A percentile compares a stretch with the other conserved stretches of the same genome.
Evolutionary conservation across 2,113 vertebrate species (phyloP).

Genomic region (Eublepharis macularius): DNA sequence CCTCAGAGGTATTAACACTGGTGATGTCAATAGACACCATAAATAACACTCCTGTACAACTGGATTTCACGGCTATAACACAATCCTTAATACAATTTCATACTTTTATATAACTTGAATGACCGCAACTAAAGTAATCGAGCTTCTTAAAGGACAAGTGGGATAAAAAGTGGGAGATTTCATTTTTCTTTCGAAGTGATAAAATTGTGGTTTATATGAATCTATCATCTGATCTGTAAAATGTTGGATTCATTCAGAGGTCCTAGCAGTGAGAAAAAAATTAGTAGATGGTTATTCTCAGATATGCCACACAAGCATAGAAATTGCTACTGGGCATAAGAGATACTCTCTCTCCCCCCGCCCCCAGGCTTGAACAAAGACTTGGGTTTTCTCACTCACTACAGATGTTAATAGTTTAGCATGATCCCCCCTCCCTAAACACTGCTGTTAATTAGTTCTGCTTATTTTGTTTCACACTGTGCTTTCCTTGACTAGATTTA

Average conservation of each 20-base stretch:
- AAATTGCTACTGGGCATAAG: background rate
- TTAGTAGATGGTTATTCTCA: background rate
- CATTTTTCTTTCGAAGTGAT: too few relatives aligned
- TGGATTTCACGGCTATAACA: background rate
- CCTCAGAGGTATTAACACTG: background rate
- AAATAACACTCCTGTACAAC: background rate
- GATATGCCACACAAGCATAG: background rate
- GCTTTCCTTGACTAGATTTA: too few relatives aligned
- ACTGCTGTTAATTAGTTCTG: too few relatives aligned
- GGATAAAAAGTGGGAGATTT: too few relatives aligned
- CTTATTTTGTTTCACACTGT: too few relatives aligned
- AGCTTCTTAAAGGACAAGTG: too few relatives aligned
- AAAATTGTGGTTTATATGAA: background rate
- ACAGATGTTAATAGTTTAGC: too few relatives aligned
- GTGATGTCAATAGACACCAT: background rate
- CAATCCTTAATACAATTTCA: background rate
- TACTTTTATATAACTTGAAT: background rate
- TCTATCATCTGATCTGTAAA: background rate
- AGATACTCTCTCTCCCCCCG: background rate
- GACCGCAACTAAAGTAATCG: too few relatives aligned
- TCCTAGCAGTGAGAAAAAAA: background rate
- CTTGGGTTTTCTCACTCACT: too few relatives aligned
- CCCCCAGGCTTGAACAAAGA: too few relatives aligned
- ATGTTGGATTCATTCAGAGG: background rate
- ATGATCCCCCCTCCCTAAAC: too few relatives aligned